phyloP scores from a whole-genome alignment of 2,113 vertebrate genomes.

The Peucedramus taeniatus region DNA sequence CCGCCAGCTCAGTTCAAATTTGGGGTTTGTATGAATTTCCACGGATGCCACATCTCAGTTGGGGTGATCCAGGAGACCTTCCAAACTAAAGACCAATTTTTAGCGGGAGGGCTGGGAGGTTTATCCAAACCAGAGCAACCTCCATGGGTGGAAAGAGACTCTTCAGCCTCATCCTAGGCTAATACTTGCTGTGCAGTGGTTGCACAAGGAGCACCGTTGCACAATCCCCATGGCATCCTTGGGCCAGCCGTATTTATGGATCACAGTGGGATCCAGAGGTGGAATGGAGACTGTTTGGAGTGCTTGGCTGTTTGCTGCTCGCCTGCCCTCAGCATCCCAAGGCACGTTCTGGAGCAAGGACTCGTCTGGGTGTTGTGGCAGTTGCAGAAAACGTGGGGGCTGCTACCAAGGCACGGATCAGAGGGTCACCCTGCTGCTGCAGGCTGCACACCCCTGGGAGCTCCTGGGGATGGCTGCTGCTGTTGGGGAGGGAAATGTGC shows the following conservation, averaged over 20 bases:
- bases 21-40: not conserved
- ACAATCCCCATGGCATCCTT: not conserved
- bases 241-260: not conserved
- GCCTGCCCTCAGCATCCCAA: not conserved
- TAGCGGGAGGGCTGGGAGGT: not conserved
- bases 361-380: not conserved
- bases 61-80: not conserved
- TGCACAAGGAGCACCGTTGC: not conserved
- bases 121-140: not conserved
- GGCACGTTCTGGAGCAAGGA: not conserved
- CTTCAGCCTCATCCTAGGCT: not conserved
- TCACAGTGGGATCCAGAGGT: not conserved
- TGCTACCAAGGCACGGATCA: rapidly evolving
- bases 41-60: rapidly evolving
- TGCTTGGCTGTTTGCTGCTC: not conserved
- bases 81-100: not conserved
- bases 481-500: rapidly evolving
- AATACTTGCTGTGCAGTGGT: not conserved
- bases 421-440: not conserved
- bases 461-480: not conserved
- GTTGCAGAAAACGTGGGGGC: rapidly evolving
- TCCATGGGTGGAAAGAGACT: not conserved
- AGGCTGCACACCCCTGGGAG: rapidly evolving
- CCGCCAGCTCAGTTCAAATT: not conserved
- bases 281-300: not conserved